A percentile compares a stretch with the other conserved stretches of the same genome.
Conservation (phyloP, 2,113 vertebrate species). For the Lophius piscatorius region DNA sequence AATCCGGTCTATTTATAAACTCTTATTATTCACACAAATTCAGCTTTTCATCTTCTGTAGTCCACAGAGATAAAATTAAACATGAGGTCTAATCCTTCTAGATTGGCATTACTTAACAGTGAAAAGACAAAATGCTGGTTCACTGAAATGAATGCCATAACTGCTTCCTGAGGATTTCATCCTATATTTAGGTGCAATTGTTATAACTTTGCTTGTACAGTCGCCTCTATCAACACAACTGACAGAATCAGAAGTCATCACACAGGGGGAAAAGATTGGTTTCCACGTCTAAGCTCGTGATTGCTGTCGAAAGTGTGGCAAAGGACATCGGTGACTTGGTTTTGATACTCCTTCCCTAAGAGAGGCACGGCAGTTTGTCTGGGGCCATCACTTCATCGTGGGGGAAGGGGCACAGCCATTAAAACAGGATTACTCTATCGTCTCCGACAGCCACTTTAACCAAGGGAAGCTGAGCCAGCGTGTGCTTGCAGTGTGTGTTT, state of each 20-base stretch:
- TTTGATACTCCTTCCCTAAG: slow-evolving; percentile 68
- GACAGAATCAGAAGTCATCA: slow-evolving; percentile 24
- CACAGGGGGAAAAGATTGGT: neutral
- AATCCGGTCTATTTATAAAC: slow-evolving; percentile 47
- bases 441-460: slow-evolving; percentile 72
- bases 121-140: slow-evolving; percentile 38
- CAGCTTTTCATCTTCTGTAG: slow-evolving; percentile 36
- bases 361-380: slow-evolving; percentile 56
- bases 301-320: slow-evolving; percentile 41
- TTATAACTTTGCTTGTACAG: neutral
- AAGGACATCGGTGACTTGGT: slow-evolving; percentile 46
- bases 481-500: slow-evolving; percentile 55
- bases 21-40: slow-evolving; percentile 32
- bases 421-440: slow-evolving; percentile 75
- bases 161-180: slow-evolving; percentile 7
- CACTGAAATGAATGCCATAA: slow-evolving; percentile 14
- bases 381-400: slow-evolving; percentile 60
- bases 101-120: slow-evolving; percentile 39
- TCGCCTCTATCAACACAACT: slow-evolving; percentile 21
- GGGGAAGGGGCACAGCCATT: slow-evolving; percentile 70
- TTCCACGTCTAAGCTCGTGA: slow-evolving; percentile 40
- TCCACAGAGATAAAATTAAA: slow-evolving; percentile 56
- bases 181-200: neutral
- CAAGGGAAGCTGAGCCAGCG: slow-evolving; percentile 62
- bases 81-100: slow-evolving; percentile 35